A percentile compares a stretch with the other conserved stretches of the same genome.
These are phyloP conservation scores for Ennomos quercinarius DNA, from an alignment of 2,888 invertebrate genomes.

Conservation along the genomic window DNA sequence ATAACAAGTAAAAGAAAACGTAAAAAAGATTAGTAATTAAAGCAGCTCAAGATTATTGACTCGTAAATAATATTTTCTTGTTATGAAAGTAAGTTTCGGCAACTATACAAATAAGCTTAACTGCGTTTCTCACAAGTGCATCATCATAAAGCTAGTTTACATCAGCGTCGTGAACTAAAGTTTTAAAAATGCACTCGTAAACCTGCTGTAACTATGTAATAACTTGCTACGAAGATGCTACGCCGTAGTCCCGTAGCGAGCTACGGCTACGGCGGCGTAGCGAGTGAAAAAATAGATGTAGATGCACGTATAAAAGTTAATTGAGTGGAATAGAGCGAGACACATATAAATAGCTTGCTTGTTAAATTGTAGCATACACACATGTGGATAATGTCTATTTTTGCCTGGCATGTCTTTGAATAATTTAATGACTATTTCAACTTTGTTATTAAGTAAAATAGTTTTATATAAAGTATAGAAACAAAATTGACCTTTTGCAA, in stretches of 20 bases:
- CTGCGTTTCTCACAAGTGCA: constrained; percentile 19
- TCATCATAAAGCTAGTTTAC: constrained; percentile 34
- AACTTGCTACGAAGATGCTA: constrained; percentile 51
- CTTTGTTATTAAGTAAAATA: no score
- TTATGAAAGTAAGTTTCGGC: no score
- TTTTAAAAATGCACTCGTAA: constrained; percentile 43
- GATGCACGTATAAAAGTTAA: constrained; percentile 55
- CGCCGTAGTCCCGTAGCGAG: constrained; percentile 30
- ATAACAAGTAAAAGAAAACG: neutral
- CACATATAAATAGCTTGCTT: neutral
- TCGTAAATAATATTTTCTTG: no score
- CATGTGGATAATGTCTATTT: no score
- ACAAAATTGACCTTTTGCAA: neutral
- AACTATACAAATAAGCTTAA: no score
- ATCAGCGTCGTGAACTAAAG: constrained; percentile 33
- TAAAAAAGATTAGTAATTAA: no score
- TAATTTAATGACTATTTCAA: no score
- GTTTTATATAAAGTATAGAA: no score
- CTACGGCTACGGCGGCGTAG: constrained; percentile 41
- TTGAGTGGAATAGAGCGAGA: constrained; percentile 51
- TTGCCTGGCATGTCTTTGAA: no score
- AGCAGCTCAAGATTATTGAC: no score
- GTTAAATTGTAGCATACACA: neutral
- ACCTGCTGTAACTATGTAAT: constrained; percentile 35
- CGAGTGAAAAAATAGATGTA: constrained; percentile 46